Conservation (phyloP, 2,888 invertebrate genomes). For the Muscina levida region DNA sequence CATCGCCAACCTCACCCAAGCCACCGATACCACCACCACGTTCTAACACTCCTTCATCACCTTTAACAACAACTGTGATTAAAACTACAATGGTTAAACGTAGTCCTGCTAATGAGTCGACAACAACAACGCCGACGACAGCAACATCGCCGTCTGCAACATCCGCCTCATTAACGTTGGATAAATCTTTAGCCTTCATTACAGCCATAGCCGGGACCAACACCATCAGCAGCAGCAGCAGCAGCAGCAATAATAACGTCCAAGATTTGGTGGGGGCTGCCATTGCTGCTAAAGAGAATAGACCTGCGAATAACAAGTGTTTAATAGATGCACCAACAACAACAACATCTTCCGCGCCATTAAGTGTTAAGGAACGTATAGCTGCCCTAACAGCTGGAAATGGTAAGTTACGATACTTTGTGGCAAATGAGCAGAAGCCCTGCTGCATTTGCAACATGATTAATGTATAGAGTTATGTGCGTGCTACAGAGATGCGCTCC, state of each 20-base stretch:
- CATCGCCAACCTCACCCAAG: conserved; percentile 69
- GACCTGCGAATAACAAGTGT: conserved; percentile 70
- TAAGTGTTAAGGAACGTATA: conserved; percentile 76
- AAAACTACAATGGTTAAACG: conserved; percentile 78
- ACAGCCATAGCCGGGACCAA: conserved; percentile 64
- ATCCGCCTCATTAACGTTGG: conserved; percentile 62
- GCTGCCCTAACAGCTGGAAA: conserved; percentile 77
- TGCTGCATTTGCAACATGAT: background rate
- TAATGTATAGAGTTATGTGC: conserved; percentile 11
- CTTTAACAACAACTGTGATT: conserved; percentile 78
- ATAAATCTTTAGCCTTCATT: conserved; percentile 60
- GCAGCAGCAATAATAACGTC: conserved; percentile 55
- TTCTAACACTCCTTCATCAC: conserved; percentile 72
- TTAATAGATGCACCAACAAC: conserved; percentile 55
- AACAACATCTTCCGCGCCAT: conserved; percentile 65
- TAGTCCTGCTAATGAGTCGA: conserved; percentile 77
- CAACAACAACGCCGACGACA: conserved; percentile 64
- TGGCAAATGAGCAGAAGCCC: background rate
- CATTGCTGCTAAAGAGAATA: conserved; percentile 74
- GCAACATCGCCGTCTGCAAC: conserved; percentile 67
- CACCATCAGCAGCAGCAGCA: conserved; percentile 67
- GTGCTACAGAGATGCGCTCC: too few species aligned
- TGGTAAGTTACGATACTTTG: conserved; percentile 74
- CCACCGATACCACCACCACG: conserved; percentile 32
- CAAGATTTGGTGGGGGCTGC: conserved; percentile 60